Evolutionary conservation across 2,888 invertebrate genomes (phyloP).

Genomic region (Epistrophella euchroma): DNA sequence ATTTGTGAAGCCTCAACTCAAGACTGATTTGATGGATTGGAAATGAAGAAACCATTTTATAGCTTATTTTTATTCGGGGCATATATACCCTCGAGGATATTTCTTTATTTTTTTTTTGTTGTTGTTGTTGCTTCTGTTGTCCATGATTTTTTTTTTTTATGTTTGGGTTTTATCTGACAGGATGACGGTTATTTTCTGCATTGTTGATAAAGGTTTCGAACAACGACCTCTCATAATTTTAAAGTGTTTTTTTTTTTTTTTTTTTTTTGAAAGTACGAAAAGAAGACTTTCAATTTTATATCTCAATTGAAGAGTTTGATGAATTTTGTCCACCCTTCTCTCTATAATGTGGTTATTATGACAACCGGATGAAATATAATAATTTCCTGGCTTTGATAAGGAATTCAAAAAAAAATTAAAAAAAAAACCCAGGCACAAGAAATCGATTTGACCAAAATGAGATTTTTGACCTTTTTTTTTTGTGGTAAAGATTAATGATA

Average conservation of each 20-base stretch:
- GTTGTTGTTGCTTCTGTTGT: not conserved
- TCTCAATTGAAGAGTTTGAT: slow-evolving; percentile 58
- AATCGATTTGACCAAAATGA: slow-evolving; percentile 15
- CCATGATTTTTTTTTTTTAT: slow-evolving; percentile 2
- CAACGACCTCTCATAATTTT: slow-evolving; percentile 29
- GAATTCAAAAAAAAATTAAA: not conserved
- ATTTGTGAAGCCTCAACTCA: slow-evolving; percentile 44
- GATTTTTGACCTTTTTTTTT: slow-evolving; percentile 26
- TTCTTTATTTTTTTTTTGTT: not conserved
- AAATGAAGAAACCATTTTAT: slow-evolving; percentile 61
- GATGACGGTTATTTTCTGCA: slow-evolving; percentile 47
- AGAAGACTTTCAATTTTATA: slow-evolving; percentile 31
- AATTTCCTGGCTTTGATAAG: slow-evolving; percentile 54
- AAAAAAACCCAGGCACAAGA: not conserved
- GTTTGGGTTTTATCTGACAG: slow-evolving; percentile 35
- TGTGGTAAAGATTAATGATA: slow-evolving; percentile 2
- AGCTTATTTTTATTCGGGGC: slow-evolving; percentile 27
- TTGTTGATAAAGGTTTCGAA: slow-evolving; percentile 39
- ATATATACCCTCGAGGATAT: slow-evolving; percentile 9
- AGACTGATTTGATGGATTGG: slow-evolving; percentile 71
- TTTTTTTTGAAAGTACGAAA: not conserved
- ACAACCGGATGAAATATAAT: slow-evolving; percentile 56
- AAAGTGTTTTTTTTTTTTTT: slow-evolving; percentile 50
- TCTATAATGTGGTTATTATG: slow-evolving; percentile 30
- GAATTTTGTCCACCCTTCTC: slow-evolving; percentile 24